Evolutionary conservation across 2,113 vertebrate genomes (phyloP).

Genomic region (Catharus bicknelli): DNA sequence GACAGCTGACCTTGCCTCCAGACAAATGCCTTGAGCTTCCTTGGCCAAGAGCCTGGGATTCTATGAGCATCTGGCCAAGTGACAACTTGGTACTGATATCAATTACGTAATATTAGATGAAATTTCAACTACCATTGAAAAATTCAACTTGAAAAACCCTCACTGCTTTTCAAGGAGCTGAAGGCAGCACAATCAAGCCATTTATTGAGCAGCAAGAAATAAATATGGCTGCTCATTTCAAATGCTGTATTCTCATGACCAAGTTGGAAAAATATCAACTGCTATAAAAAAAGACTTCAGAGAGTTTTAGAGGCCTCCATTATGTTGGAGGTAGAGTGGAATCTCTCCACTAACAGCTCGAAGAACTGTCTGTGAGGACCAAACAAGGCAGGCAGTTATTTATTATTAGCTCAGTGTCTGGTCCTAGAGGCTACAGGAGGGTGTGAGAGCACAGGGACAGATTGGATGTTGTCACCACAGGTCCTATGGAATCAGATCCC

Average conservation of each 20-base stretch:
- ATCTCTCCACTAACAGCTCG: neutral
- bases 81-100: constrained; percentile 38
- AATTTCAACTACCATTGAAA: constrained; percentile 28
- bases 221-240: neutral
- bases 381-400: neutral
- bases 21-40: neutral
- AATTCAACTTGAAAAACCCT: neutral
- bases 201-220: neutral
- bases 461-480: rapidly evolving
- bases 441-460: neutral
- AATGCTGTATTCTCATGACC: neutral
- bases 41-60: constrained; percentile 44
- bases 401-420: neutral
- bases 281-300: neutral
- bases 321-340: neutral
- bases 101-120: neutral
- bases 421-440: neutral
- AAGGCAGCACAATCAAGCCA: neutral
- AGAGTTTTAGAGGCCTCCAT: neutral
- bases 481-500: neutral
- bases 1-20: constrained; percentile 40
- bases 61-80: constrained; percentile 31
- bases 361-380: neutral
- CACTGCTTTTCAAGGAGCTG: neutral
- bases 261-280: neutral